Base-by-base conservation (phyloP, 2,888 invertebrate species). In the Drosophila incognita region DNA sequence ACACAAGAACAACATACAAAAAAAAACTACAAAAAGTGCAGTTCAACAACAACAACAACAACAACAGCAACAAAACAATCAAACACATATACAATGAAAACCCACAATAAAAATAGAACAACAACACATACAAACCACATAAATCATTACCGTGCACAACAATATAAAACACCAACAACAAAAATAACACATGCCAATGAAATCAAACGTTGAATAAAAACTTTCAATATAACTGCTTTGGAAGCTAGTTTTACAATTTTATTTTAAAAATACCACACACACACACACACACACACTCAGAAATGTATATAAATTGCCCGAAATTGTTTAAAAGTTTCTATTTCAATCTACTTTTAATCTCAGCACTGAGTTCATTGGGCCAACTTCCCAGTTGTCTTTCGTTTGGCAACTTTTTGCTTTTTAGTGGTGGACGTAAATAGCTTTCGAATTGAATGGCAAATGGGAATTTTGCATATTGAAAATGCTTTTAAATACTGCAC, bases 1-100 rank as follows among this genome's bases (percentile, higher is more conserved):
- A 82, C 58, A 86, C 69, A 75, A 69, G 24, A 59, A 68, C 68
- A 76, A 69, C 54, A 57, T 24, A 27, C 27, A 27, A 21, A 21
- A 21, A 24, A 54, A 57, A 61, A 69, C 69, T 69, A 69, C 69
- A 72, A 73, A 74, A 69, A 72, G 68, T 69, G 75, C 74, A 72
- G 68, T 53, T 46, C 54, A 67, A 65, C 64, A 74, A 73, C 40
- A 70, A 40, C 46, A 56, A 35, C 49, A 48, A 69, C 51, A 73
- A 70, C 67, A 56, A 35, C 49, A 48, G 66, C 54, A 73, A 67
- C 67, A 74, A 60, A 27, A 42, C 21, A 51, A 69, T 21, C 27
- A 72, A 76, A 70, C 36, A 70, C 63, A 71, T 59, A 33, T 65
- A 59, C 60, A 63, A 62, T 64, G 70, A 51, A 69, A 61, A 68